Evolutionary conservation across 2,797 vertebrate genomes (phyloP), one percentile per base, ranked within the genome.

Genomic region (Pseudochirops corinnae): DNA sequence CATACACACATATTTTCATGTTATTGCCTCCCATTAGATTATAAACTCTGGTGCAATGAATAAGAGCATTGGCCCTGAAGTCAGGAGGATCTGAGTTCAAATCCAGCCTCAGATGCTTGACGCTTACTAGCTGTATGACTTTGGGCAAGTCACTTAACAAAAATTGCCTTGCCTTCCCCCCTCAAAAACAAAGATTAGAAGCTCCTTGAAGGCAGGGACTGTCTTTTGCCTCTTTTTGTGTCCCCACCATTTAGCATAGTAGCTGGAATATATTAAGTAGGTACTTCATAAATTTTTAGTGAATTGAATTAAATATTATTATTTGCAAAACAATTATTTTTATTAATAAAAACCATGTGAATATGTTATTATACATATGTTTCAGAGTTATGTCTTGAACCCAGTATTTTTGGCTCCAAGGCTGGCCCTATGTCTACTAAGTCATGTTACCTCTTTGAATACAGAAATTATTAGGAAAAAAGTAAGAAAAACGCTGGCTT

Each of bases 391-490:
- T 16, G 7, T 11, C 74, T 82, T 46, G 39, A 82, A 82, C 74
- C 39, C 39, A 46, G 24, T 18, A 24, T 46, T 74, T 74, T 82
- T 82, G 21, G 2, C 9, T 82, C 74, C 21, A 26, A 26, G 21
- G 18, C 74, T 92, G 50, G 7, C 31, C 12, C 13, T 58, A 94
- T 93, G 3, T 24, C 74, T 9, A n/a, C 18, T 3, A 58, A 3
- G 7, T 11, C 56, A 94, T 56, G 39, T 82, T 46, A 50, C 18
- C 26, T n/a, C 95, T 56, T 31, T 46, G 46, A 95, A 29, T 82
- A 94, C 50, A 53, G 52, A 90, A 26, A 46, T 94, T n/a, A 93
- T 92, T 94, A 56, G n/a, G 7, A 96, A 92, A 5, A 82, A 46
- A 39, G 31, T 50, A 21, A 3, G 67, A n/a, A 92, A 92, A 52